These are phyloP conservation scores for Oplegnathus fasciatus DNA, from an alignment of 2,113 vertebrate genomes.

Conservation along the genomic window DNA sequence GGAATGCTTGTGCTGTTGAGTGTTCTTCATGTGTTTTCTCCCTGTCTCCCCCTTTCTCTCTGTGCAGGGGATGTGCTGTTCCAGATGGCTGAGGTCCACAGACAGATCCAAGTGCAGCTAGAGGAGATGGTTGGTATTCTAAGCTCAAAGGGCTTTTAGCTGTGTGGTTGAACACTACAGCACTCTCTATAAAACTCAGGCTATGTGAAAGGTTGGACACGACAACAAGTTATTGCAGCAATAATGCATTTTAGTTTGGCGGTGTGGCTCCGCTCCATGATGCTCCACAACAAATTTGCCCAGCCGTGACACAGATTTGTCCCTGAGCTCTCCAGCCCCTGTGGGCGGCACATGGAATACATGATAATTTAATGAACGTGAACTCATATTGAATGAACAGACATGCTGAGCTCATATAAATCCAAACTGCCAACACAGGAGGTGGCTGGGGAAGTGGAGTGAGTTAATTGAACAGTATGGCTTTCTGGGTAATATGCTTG, in stretches of 20 bases:
- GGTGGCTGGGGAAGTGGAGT: not conserved
- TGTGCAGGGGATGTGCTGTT: conserved; percentile 95
- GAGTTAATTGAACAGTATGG: conserved; percentile 34
- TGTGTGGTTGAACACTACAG: not conserved
- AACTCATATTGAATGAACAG: conserved; percentile 24
- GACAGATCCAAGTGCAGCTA: conserved; percentile 98
- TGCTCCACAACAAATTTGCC: conserved; percentile 4
- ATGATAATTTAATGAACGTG: conserved; percentile 41
- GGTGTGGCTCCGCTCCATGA: not conserved
- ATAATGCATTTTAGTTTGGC: not conserved
- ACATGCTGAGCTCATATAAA: conserved; percentile 29
- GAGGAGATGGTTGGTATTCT: conserved; percentile 95
- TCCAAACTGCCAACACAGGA: conserved; percentile 17
- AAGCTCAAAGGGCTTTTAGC: conserved; percentile 26
- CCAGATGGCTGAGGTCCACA: conserved; percentile 99
- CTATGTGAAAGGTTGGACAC: not conserved
- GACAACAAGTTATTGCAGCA: not conserved
- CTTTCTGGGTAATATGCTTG: conserved; percentile 11
- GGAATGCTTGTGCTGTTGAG: conserved; percentile 28
- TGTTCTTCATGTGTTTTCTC: conserved; percentile 56
- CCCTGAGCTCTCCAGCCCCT: not conserved
- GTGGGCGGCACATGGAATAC: conserved; percentile 7
- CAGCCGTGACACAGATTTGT: conserved; percentile 14
- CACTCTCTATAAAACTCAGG: not conserved
- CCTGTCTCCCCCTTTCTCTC: conserved; percentile 59